A percentile compares a stretch with the other conserved stretches of the same genome.
Conservation (phyloP, 2,797 vertebrate genomes). For the Thunnus albacares region DNA sequence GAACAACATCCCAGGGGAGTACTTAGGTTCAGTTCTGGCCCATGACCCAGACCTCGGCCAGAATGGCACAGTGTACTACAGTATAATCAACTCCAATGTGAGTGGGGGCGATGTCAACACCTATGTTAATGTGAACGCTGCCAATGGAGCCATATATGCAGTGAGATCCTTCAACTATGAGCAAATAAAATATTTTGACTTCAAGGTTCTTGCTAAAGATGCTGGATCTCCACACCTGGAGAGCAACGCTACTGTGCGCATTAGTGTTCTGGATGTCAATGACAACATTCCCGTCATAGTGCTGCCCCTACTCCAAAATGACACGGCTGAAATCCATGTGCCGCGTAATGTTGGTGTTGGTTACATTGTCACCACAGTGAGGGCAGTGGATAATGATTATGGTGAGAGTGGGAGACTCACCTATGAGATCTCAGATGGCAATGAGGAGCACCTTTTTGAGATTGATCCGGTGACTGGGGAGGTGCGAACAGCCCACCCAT, state of each 20-base stretch:
- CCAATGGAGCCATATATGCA: slow-evolving; percentile 98
- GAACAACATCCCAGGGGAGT: slow-evolving; percentile 99
- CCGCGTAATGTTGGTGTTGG: slow-evolving; percentile 97
- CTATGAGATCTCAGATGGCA: slow-evolving; percentile 97
- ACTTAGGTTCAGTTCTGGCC: slow-evolving; percentile 95
- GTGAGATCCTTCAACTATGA: slow-evolving; percentile 98
- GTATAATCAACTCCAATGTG: slow-evolving; percentile 95
- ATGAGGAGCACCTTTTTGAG: slow-evolving; percentile 97
- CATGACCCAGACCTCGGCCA: slow-evolving; percentile 97
- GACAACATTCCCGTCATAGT: slow-evolving; percentile 98
- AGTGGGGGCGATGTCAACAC: slow-evolving; percentile 98
- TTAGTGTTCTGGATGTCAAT: slow-evolving; percentile 96
- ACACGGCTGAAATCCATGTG: slow-evolving; percentile 97
- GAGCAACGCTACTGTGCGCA: slow-evolving; percentile 95
- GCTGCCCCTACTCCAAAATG: slow-evolving; percentile 94
- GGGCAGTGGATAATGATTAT: slow-evolving; percentile 96
- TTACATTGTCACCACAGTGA: slow-evolving; percentile 95
- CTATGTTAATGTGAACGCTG: slow-evolving; percentile 97
- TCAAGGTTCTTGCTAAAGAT: slow-evolving; percentile 96
- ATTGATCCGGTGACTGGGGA: slow-evolving; percentile 96
- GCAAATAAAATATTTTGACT: slow-evolving; percentile 98
- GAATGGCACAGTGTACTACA: slow-evolving; percentile 98
- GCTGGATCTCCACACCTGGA: slow-evolving; percentile 96
- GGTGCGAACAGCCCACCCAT: slow-evolving; percentile 94
- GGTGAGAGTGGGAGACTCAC: slow-evolving; percentile 98